Evolutionary conservation across 2,797 vertebrate genomes (phyloP), one percentile per base, ranked within the genome.

Genomic region (Cuniculus paca): DNA sequence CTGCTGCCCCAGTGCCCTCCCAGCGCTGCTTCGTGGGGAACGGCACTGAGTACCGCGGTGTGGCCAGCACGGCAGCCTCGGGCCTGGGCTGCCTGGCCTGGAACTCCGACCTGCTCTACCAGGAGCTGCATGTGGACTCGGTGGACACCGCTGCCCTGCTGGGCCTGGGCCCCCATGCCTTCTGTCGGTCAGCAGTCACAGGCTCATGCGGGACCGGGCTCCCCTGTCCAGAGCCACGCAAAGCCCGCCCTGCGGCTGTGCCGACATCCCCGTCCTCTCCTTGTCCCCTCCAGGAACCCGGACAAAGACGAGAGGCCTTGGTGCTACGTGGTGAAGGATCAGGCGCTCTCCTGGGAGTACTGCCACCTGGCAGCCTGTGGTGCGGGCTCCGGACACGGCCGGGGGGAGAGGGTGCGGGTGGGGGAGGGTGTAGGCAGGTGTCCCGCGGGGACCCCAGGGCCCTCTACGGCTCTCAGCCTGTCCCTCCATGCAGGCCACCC

Each of bases 321-420:
- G 99, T 99, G 99, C 98, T 99, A 99, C 97, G 99, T 99, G 42
- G 96, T 99, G 97, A 99, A 98, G 96, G 98, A 99, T 65, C 97
- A 98, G 39, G 97, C 97, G n/a, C 98, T 99, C 94, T 99, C 99
- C 95, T 99, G 99, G 99, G 99, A 99, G 20, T 99, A 99, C 96
- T 99, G 99, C 94, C 97, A 97, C 45, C 54, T 99, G 96, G 97
- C 97, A 3, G 60, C 95, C 75, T 99, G 99, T 1, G 88, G 88
- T 85, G 61, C 7, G 79, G 63, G 42, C 48, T 16, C 8, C 28
- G 58, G 45, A 31, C 31, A 10, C 16, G 9, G 48, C 45, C 48
- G 52, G 16, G 17, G 14, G 52, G 52, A 16, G 14, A 19, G 52
- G 52, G 5, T 16, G 17, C 16, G 52, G 52, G 3, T 19, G 52